A percentile compares a stretch with the other conserved stretches of the same genome.
Conservation (phyloP, 2,888 invertebrate genomes). For the Andrena flavipes region DNA sequence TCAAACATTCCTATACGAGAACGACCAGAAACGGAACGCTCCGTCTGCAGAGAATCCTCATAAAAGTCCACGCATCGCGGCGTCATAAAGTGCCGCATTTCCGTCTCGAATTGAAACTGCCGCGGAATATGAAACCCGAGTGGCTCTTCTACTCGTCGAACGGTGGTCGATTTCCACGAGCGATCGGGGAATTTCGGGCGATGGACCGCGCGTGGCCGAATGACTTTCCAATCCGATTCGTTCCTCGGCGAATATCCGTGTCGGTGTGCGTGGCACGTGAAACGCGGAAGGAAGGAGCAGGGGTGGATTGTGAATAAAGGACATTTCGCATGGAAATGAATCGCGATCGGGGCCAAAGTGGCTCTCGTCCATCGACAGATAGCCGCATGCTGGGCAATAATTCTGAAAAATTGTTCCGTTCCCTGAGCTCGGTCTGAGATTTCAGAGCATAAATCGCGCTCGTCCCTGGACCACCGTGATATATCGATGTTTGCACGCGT, state of each 20-base stretch:
- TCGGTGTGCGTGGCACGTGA: conserved; percentile 1
- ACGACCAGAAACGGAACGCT: not conserved
- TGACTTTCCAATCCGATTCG: conserved; percentile 56
- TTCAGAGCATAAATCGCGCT: conserved; percentile 60
- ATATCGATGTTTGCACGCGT: conserved; percentile 52
- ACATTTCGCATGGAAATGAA: conserved; percentile 67
- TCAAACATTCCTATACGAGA: not conserved
- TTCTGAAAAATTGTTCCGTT: conserved; percentile 65
- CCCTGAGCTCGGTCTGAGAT: conserved; percentile 51
- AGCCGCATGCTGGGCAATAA: conserved; percentile 57
- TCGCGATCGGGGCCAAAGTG: conserved; percentile 60
- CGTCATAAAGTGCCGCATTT: conserved; percentile 11
- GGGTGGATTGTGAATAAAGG: conserved; percentile 19
- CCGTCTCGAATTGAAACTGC: conserved; percentile 21
- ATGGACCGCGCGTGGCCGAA: conserved; percentile 10
- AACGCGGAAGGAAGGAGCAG: conserved; percentile 11
- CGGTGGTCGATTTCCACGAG: conserved; percentile 21
- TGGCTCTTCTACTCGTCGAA: conserved; percentile 28
- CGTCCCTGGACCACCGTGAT: conserved; percentile 34
- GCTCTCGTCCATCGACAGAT: conserved; percentile 49
- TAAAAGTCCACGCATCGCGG: conserved; percentile 1
- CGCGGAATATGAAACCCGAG: conserved; percentile 22
- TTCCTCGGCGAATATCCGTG: conserved; percentile 44
- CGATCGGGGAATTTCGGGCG: conserved; percentile 42
- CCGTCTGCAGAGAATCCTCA: not conserved